Evolutionary conservation across 2,888 invertebrate species (phyloP), one percentile per base, ranked within the genome.

Genomic region (Syritta pipiens): DNA sequence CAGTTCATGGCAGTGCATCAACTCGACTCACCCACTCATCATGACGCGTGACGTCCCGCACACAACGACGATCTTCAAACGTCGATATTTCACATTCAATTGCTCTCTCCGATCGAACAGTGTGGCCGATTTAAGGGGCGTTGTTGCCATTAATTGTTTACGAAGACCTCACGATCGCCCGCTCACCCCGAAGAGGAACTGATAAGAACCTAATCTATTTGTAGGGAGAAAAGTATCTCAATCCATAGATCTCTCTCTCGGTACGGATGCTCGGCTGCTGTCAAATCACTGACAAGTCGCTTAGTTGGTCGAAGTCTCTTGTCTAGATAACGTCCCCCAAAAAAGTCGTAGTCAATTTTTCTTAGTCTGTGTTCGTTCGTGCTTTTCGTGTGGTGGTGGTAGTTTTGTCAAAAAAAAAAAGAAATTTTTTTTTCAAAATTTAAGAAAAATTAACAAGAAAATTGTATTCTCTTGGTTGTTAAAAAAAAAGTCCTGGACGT

Each of bases 241-340:
- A 30, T 19, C 24, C 46, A 46, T 17, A 55, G 68, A 76, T 69
- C 49, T 26, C 26, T 6, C 49, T 37, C 32, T 35, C 40, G 44
- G 67, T 46, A 57, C 62, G 30, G 51, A 60, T 59, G 37, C 37
- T 26, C 59, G 67, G 51, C 55, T 44, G 30, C 40, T 59, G 44
- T 60, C 57, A 63, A 19, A 65, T 65, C 59, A 26, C 28, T 44
- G 28, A 69, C 63, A 76, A 40, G 71, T 75, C 59, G 59, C 83
- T 87, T 84, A 87, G 87, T 87, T 86, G 87, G 88, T 87, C 86
- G 86, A 85, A 86, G 87, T 88, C 87, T 86, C 84, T 88, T 88
- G 87, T 87, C 86, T 87, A 86, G 88, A 87, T 86, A 87, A 88
- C 86, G 85, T 86, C 84, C 82, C 84, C 62, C 20, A 44, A 28